Evolutionary conservation across 92 coral and sea anemone genomes (phyloP), one percentile per base, ranked within the genome.

Genomic region (Desmophyllum pertusum): DNA sequence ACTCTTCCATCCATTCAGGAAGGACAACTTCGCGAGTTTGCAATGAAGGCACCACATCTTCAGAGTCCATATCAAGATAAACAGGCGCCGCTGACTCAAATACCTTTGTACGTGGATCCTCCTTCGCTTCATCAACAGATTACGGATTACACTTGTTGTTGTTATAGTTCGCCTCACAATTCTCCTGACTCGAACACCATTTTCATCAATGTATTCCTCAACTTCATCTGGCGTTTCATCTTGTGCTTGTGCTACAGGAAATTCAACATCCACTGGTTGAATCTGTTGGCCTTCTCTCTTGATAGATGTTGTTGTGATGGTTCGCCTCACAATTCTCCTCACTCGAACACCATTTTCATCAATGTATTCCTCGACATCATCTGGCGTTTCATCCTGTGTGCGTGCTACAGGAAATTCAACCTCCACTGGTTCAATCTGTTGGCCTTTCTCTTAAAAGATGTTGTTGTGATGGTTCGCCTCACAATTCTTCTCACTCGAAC

Each of bases 121-220:
- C 89, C 9, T 51, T 59, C 31, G 57, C 45, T 6, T 67, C 88
- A 57, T 75, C 84, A 63, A 37, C 30, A 46, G 85, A 73, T 10
- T 83, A 39, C 75, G 79, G 29, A 77, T 78, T n/a, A 85, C 37
- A 68, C 80, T 79, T 65, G 65, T 87, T 21, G 91, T 87, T 48
- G 87, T 91, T 19, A 88, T 27, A 64, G 81, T 84, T 43, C 89
- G 87, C 30, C 71, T 89, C 10, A 89, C 78, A 59, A 86, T 67
- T 63, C 90, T 79, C 52, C 74, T 78, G 18, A 85, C 89, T 69
- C 19, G 74, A 76, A 76, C 73, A 50, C 90, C 96, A 51, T 91
- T 78, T 14, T 93, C 93, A 76, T 91, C 93, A 63, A 85, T 83
- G 68, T 59, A 88, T 63, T 93, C 97, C 51, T 88, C 92, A 33